A percentile compares a stretch with the other conserved stretches of the same genome.
Conservation (phyloP, 1,140 invertebrate species). For the Penaeus indicus region DNA sequence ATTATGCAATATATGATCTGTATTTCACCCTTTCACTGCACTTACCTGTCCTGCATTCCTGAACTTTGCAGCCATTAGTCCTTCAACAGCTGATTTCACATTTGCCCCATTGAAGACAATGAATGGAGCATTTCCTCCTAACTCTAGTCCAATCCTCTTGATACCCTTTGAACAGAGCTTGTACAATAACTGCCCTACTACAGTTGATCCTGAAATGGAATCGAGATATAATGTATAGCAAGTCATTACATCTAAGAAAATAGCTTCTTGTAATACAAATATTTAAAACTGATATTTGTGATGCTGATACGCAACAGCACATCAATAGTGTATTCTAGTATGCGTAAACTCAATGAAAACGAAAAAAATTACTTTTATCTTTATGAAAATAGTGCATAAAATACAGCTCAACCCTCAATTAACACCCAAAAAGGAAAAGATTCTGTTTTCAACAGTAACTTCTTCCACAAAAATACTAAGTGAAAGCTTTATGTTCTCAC, state of each 20-base stretch:
- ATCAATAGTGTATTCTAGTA: too few species aligned
- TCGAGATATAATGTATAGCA: background rate
- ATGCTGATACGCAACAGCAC: too few species aligned
- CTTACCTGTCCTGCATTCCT: constrained; percentile 89
- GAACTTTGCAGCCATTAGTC: constrained; percentile 93
- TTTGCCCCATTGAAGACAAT: constrained; percentile 96
- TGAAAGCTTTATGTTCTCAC: constrained; percentile 69
- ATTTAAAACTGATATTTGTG: too few species aligned
- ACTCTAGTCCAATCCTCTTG: constrained; percentile 91
- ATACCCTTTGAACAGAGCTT: constrained; percentile 86
- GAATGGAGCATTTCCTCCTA: constrained; percentile 98
- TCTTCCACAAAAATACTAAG: background rate
- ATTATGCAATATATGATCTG: background rate
- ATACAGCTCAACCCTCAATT: too few species aligned
- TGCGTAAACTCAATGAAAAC: background rate
- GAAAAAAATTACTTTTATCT: constrained; percentile 44
- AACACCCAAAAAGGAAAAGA: too few species aligned
- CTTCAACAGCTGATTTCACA: constrained; percentile 87
- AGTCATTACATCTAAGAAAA: constrained; percentile 1
- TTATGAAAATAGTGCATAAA: too few species aligned
- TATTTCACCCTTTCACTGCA: background rate
- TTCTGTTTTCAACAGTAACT: too few species aligned
- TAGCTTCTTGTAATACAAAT: background rate
- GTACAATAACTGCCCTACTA: constrained; percentile 89
- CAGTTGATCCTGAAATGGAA: constrained; percentile 80